phyloP scores from a whole-genome alignment of 2,113 vertebrate genomes.

The Catagonus wagneri region DNA sequence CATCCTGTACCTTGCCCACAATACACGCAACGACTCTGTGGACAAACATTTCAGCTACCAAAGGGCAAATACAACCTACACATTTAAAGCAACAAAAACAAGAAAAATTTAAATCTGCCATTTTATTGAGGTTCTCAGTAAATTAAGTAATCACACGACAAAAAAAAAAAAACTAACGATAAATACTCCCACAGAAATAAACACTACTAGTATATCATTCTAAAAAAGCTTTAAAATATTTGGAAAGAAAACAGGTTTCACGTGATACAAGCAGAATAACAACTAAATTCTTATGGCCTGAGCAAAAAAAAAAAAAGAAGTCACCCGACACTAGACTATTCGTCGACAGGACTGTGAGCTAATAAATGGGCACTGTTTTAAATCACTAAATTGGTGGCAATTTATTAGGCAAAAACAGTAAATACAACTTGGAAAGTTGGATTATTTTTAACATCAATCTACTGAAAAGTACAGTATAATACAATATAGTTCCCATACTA shows the following conservation, averaged over 20 bases:
- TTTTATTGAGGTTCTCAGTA: not conserved
- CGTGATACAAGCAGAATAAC: not conserved
- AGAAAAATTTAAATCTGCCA: not conserved
- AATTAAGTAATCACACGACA: not conserved
- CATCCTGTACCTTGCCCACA: fast-evolving
- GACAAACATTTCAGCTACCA: not conserved
- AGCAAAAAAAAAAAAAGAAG: not conserved
- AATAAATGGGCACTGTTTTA: not conserved
- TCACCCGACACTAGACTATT: not conserved
- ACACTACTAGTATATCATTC: not conserved
- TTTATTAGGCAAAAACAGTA: not conserved
- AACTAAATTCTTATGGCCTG: not conserved
- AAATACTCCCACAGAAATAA: not conserved
- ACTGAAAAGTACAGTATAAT: slow-evolving; percentile 80
- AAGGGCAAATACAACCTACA: too few relatives aligned
- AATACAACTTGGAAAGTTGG: slow-evolving; percentile 71
- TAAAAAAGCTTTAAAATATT: not conserved
- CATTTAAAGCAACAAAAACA: not conserved
- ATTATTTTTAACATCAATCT: slow-evolving; percentile 79
- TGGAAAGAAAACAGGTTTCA: not conserved
- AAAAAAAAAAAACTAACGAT: not conserved
- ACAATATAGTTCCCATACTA: slow-evolving; percentile 55
- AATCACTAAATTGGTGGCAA: not conserved
- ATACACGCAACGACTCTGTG: fast-evolving
- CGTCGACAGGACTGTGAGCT: not conserved